Evolutionary conservation across 2,797 vertebrate genomes (phyloP).

Genomic region (Carapus acus): DNA sequence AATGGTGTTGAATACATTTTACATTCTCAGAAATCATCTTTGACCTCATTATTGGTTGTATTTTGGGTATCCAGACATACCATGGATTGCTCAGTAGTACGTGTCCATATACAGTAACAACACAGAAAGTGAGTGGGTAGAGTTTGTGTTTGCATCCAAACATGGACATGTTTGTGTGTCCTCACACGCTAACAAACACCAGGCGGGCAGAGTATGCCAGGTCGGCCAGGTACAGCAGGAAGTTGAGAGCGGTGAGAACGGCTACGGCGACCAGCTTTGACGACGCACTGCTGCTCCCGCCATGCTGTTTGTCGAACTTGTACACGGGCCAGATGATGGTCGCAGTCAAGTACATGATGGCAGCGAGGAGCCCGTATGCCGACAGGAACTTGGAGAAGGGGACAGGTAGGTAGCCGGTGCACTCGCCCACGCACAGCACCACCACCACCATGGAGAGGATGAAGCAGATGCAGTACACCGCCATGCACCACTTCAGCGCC

Average conservation of each 20-base stretch:
- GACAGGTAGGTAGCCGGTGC: constrained; percentile 77
- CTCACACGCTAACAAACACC: constrained; percentile 65
- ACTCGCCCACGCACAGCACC: constrained; percentile 80
- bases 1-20: too few species aligned
- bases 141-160: too few species aligned
- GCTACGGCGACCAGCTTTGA: constrained; percentile 31
- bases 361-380: constrained; percentile 75
- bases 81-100: too few species aligned
- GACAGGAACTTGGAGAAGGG: constrained; percentile 82
- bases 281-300: accelerated
- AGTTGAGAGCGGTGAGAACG: constrained; percentile 69
- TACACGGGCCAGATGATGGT: constrained; percentile 85
- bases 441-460: constrained; percentile 81
- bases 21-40: too few species aligned
- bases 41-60: too few species aligned
- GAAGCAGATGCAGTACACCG: constrained; percentile 89
- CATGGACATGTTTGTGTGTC: too few species aligned
- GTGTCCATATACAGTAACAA: too few species aligned
- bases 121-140: too few species aligned
- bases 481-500: constrained; percentile 81
- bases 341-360: constrained; percentile 74
- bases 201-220: constrained; percentile 65
- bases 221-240: constrained; percentile 73
- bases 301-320: constrained; percentile 67
- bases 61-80: too few species aligned